Percentiles rank a stretch among this genome's conserved stretches.
phyloP scores from a whole-genome alignment of 2,888 invertebrate genomes.

The Beris morrisii region DNA sequence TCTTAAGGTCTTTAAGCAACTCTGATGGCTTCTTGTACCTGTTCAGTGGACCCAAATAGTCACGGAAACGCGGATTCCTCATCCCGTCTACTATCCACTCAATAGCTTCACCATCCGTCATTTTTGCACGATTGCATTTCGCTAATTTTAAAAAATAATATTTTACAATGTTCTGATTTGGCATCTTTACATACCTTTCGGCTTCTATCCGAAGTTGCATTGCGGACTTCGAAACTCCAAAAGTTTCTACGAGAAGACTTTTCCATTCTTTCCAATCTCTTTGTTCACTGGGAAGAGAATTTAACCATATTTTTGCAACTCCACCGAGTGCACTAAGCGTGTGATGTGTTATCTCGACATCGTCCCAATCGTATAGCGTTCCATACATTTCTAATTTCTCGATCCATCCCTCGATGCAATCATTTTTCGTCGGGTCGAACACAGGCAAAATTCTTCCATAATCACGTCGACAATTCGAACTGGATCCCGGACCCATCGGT shows the following conservation, averaged over 20 bases:
- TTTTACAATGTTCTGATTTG: slow-evolving; percentile 6
- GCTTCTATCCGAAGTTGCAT: not conserved
- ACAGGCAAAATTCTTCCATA: not conserved
- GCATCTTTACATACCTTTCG: not conserved
- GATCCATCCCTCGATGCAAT: not conserved
- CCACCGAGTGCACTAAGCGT: not conserved
- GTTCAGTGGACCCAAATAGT: slow-evolving; percentile 8
- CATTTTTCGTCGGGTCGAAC: slow-evolving; percentile 1
- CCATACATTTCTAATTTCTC: not conserved
- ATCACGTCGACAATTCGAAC: not conserved
- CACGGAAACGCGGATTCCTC: slow-evolving; percentile 5
- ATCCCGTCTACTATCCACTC: slow-evolving; percentile 8
- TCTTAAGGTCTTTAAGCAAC: not conserved
- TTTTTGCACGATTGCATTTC: not conserved
- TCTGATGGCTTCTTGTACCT: slow-evolving; percentile 13
- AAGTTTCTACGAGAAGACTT: not conserved
- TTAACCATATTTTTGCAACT: not conserved
- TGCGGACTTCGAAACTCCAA: not conserved
- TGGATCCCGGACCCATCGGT: too few species aligned
- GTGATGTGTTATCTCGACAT: not conserved
- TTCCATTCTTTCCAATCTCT: slow-evolving; percentile 8
- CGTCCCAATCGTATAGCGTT: slow-evolving; percentile 7
- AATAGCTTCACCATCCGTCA: not conserved
- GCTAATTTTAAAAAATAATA: slow-evolving; percentile 8
- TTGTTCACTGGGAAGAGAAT: not conserved